A percentile compares a stretch with the other conserved stretches of the same genome.
Evolutionary conservation across 2,797 vertebrate genomes (phyloP).

Genomic region (Leptoclinus maculatus): DNA sequence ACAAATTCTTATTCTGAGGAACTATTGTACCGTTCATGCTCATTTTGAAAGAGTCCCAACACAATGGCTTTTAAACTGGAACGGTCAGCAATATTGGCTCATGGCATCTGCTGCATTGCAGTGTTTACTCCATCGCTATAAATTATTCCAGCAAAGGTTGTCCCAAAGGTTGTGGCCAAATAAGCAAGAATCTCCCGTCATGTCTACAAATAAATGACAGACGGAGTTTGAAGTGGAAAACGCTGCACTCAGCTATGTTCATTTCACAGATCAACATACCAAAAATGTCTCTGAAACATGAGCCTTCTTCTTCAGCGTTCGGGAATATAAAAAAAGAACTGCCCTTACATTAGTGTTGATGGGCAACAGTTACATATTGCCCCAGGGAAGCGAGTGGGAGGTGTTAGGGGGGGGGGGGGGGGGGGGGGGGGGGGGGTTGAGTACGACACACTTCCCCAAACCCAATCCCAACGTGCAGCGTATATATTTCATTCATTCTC

Average conservation of each 20-base stretch:
- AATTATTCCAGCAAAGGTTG: slow-evolving; percentile 23
- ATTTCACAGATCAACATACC: slow-evolving; percentile 1
- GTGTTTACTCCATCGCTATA: slow-evolving; percentile 42
- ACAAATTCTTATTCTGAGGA: neutral
- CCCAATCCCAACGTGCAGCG: slow-evolving; percentile 52
- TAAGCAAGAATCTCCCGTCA: neutral
- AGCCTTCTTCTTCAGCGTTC: neutral
- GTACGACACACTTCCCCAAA: slow-evolving; percentile 43
- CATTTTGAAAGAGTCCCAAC: slow-evolving; percentile 23
- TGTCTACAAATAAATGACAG: neutral
- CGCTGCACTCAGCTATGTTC: slow-evolving; percentile 19
- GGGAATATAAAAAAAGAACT: neutral
- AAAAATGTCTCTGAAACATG: neutral
- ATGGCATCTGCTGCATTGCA: slow-evolving; percentile 24
- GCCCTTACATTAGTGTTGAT: neutral
- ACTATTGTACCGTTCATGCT: slow-evolving; percentile 25
- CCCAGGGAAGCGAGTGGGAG: slow-evolving; percentile 9
- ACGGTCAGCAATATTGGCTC: slow-evolving; percentile 1
- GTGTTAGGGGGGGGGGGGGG: neutral
- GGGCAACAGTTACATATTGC: neutral
- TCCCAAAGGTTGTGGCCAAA: neutral
- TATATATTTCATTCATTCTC: slow-evolving; percentile 66
- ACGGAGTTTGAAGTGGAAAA: slow-evolving; percentile 8
- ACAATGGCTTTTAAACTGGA: slow-evolving; percentile 38
- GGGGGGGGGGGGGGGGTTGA: slow-evolving; percentile 22